Base-by-base conservation (phyloP, 2,113 vertebrate species). In the Oncorhynchus mykiss region DNA sequence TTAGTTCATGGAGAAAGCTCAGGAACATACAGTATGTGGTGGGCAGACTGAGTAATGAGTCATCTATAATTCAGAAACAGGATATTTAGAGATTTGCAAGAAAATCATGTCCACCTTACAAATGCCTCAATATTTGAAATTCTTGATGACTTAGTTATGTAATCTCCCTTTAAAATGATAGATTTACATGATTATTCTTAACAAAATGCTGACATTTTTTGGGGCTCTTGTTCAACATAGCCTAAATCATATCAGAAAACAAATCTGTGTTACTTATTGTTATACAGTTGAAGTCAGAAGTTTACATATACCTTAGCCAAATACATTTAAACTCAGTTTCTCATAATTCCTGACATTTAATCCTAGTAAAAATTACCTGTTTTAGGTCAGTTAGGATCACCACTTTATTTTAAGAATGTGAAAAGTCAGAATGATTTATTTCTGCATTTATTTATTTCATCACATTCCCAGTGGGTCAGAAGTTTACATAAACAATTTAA, bases 111-210 rank as follows among this genome's bases (percentile, higher is more conserved):
- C 14, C 11, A 12, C 24, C 27, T 68, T 31, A 68, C 14, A 18
- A 68, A n/a, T n/a, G 67, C 34, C 34, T 48, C 34, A 70, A 22
- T 67, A 67, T 67, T 67, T 67, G 66, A 34, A 34, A 29, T 27
- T 27, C 31, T 29, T 34, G 66, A 67, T 25, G 5, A 20, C 34
- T 18, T 18, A 34, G 5, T 67, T 27, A 67, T 34, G 66, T 18
- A 25, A 34, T 20, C 1, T 20, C 27, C 11, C 29, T 25, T 34
- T 34, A 20, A 67, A 31, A 67, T 16, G 3, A 31, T 31, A 5
- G 5, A 51, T 14, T 51, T 51, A 51, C 49, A 16, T 51, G 16
- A 22, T 60, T 18, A 60, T 60, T 60, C 57, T 20, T 22, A 14
- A 60, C 57, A 60, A 20, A 60, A 60, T n/a, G 6, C 12, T 60